Evolutionary conservation across 1,140 invertebrate genomes (phyloP).

Genomic region (Drosophila pallidifrons): DNA sequence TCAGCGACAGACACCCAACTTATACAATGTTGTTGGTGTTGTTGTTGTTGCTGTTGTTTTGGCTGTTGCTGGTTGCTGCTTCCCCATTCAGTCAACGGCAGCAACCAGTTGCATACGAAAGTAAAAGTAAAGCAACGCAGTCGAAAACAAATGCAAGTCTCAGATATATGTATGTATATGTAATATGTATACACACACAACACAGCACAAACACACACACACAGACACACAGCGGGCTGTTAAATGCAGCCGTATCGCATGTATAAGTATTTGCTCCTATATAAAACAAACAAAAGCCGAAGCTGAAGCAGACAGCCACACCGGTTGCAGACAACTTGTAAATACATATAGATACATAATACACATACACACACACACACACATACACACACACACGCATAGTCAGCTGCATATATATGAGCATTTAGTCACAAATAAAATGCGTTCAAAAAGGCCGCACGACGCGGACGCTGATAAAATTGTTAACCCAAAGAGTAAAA

Average conservation of each 20-base stretch:
- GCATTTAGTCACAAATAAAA: conserved; percentile 65
- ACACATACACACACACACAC: conserved; percentile 6
- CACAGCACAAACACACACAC: not conserved
- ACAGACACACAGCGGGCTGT: conserved; percentile 53
- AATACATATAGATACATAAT: conserved; percentile 9
- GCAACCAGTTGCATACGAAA: conserved; percentile 82
- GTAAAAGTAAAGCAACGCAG: conserved; percentile 80
- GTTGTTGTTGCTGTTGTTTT: conserved; percentile 21
- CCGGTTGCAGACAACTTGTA: conserved; percentile 68
- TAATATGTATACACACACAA: conserved; percentile 42
- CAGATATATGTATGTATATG: conserved; percentile 18
- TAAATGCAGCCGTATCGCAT: conserved; percentile 61
- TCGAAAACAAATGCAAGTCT: conserved; percentile 54
- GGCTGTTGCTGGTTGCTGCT: conserved; percentile 41
- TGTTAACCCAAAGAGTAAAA: conserved; percentile 31
- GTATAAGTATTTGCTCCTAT: conserved; percentile 29
- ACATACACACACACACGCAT: conserved; percentile 19
- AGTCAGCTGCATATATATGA: not conserved
- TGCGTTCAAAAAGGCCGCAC: conserved; percentile 74
- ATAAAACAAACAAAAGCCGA: conserved; percentile 75
- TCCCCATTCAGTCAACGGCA: conserved; percentile 61
- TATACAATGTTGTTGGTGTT: conserved; percentile 5
- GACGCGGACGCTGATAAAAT: conserved; percentile 43
- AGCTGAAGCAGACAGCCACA: conserved; percentile 66
- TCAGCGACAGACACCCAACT: conserved; percentile 51